Evolutionary conservation across 1,140 invertebrate species (phyloP).

Genomic region (Whitmania pigra): DNA sequence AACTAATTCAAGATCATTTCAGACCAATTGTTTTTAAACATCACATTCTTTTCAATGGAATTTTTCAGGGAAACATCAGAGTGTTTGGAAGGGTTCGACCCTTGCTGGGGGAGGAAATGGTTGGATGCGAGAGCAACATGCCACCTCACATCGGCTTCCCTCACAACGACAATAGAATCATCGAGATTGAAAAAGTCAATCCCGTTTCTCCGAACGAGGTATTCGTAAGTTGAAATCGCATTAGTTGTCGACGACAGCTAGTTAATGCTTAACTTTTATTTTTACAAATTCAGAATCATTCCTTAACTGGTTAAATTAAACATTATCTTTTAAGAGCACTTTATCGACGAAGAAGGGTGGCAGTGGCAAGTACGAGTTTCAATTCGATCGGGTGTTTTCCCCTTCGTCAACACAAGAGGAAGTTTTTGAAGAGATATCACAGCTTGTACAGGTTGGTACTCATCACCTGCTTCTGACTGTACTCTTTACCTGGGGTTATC

Average conservation of each 20-base stretch:
- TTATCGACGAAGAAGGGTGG: slow-evolving; percentile 10
- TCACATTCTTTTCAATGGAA: too few species aligned
- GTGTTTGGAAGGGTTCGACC: slow-evolving; percentile 44
- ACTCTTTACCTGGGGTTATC: too few species aligned
- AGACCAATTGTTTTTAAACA: too few species aligned
- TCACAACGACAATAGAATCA: slow-evolving; percentile 56
- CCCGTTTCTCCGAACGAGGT: slow-evolving; percentile 38
- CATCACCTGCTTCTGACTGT: not conserved
- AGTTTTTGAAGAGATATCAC: slow-evolving; percentile 44
- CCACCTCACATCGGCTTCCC: slow-evolving; percentile 85
- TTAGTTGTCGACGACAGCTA: too few species aligned
- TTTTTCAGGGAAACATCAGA: slow-evolving; percentile 42
- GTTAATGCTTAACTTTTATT: too few species aligned
- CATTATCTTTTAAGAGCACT: not conserved
- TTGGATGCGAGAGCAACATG: slow-evolving; percentile 24
- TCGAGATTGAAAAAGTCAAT: slow-evolving; percentile 35
- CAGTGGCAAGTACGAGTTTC: slow-evolving; percentile 36
- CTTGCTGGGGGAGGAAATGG: slow-evolving; percentile 32
- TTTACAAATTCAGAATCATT: too few species aligned
- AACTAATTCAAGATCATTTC: too few species aligned
- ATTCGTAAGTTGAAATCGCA: not conserved
- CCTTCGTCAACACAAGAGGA: slow-evolving; percentile 35
- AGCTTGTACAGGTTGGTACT: slow-evolving; percentile 49
- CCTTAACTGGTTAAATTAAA: too few species aligned
- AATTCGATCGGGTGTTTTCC: slow-evolving; percentile 40